Conservation (phyloP, 2,888 invertebrate species). For the Acrocera orbiculus region DNA sequence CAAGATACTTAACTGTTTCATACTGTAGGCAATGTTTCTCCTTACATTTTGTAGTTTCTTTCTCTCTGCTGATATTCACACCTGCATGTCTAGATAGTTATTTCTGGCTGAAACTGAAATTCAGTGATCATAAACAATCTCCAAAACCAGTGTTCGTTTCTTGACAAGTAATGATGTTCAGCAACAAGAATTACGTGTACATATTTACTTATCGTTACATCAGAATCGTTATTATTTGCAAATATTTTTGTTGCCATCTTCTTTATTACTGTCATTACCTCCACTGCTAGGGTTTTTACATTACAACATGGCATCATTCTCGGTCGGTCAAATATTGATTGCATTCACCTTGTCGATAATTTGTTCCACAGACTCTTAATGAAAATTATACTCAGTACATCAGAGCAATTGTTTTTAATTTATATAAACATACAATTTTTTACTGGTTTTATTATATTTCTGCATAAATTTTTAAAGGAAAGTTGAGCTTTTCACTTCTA, state of each 20-base stretch:
- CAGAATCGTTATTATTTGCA: constrained; percentile 11
- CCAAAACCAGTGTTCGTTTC: constrained; percentile 6
- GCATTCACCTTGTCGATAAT: constrained; percentile 8
- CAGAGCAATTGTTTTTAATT: background rate
- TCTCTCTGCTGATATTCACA: too few species aligned
- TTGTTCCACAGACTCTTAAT: constrained; percentile 9
- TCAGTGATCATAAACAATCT: constrained; percentile 6
- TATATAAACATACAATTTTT: too few species aligned
- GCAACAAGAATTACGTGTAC: constrained; percentile 11
- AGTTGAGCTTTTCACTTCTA: too few species aligned
- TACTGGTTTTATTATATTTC: too few species aligned
- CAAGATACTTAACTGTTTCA: too few species aligned
- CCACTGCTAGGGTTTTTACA: too few species aligned
- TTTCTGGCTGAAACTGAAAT: too few species aligned
- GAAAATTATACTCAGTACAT: constrained; percentile 2
- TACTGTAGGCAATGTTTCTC: too few species aligned
- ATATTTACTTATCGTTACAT: constrained; percentile 10
- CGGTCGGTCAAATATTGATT: constrained; percentile 4
- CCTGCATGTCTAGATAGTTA: too few species aligned
- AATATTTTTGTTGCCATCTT: constrained; percentile 4
- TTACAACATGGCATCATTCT: background rate
- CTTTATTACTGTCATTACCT: constrained; percentile 11
- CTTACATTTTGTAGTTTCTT: too few species aligned
- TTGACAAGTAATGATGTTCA: constrained; percentile 3
- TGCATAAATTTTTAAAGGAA: too few species aligned